Evolutionary conservation across 2,113 vertebrate species (phyloP).

Genomic region (Cebus imitator): DNA sequence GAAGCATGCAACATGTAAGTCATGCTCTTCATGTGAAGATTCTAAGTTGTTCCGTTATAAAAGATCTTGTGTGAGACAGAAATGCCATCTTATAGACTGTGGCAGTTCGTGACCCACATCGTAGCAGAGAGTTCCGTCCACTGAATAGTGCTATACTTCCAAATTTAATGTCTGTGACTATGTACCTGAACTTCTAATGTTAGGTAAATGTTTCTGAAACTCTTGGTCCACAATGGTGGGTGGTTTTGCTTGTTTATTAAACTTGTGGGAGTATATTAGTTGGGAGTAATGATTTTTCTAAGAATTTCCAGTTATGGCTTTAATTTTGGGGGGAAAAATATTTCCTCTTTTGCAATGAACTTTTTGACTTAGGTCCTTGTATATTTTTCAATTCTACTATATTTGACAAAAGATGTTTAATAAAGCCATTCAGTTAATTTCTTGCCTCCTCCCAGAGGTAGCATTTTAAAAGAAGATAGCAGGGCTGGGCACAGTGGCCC

Average conservation of each 20-base stretch:
- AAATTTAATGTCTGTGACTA: background rate
- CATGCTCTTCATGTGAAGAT: background rate
- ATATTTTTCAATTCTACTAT: conserved; percentile 29
- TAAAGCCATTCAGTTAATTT: conserved; percentile 27
- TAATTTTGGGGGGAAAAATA: background rate
- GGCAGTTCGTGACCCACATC: background rate
- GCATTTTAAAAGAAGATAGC: background rate
- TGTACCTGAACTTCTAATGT: background rate
- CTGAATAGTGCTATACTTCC: background rate
- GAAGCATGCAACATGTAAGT: background rate
- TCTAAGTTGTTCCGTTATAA: background rate
- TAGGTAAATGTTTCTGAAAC: background rate
- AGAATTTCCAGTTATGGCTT: conserved; percentile 42
- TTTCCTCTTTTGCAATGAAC: background rate
- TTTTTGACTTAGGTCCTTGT: conserved; percentile 6
- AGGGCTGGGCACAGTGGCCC: background rate
- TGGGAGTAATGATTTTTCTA: conserved; percentile 11
- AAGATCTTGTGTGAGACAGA: conserved; percentile 11
- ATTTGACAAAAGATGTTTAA: conserved; percentile 39
- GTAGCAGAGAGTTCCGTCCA: background rate
- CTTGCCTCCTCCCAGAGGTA: background rate
- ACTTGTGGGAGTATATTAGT: background rate
- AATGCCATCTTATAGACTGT: background rate
- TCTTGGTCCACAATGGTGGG: background rate
- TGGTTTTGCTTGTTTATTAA: conserved; percentile 45